Evolutionary conservation across 2,888 invertebrate genomes (phyloP).

Genomic region (Oeneis ivallda): DNA sequence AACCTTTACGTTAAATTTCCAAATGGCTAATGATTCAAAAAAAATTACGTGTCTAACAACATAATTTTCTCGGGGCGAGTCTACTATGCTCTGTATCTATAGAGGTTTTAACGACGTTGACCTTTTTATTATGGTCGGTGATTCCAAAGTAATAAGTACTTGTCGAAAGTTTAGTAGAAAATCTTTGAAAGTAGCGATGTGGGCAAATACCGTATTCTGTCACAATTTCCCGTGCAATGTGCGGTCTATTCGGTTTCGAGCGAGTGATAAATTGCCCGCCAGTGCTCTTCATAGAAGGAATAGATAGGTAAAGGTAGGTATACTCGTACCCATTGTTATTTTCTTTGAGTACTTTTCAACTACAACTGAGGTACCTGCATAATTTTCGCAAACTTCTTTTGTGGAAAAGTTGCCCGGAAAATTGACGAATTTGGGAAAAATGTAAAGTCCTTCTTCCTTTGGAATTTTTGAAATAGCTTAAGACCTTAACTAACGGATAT

Average conservation of each 20-base stretch:
- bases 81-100: neutral
- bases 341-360: neutral
- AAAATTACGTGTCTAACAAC: too few species aligned
- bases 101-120: neutral
- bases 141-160: neutral
- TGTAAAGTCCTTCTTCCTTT: too few species aligned
- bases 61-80: too few species aligned
- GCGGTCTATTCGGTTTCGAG: constrained; percentile 65
- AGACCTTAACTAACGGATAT: too few species aligned
- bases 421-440: too few species aligned
- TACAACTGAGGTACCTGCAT: neutral
- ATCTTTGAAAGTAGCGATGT: constrained; percentile 60
- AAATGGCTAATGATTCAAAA: too few species aligned
- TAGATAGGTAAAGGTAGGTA: neutral
- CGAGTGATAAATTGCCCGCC: constrained; percentile 54
- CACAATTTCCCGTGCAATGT: constrained; percentile 62
- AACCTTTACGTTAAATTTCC: too few species aligned
- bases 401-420: too few species aligned
- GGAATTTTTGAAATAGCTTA: too few species aligned
- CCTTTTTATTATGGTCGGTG: neutral
- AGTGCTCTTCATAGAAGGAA: constrained; percentile 15
- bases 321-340: neutral
- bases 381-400: neutral
- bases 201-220: constrained; percentile 54
- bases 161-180: constrained; percentile 58